These are phyloP conservation scores for Rhincodon typus DNA, from an alignment of 2,797 vertebrate species.

Conservation along the genomic window DNA sequence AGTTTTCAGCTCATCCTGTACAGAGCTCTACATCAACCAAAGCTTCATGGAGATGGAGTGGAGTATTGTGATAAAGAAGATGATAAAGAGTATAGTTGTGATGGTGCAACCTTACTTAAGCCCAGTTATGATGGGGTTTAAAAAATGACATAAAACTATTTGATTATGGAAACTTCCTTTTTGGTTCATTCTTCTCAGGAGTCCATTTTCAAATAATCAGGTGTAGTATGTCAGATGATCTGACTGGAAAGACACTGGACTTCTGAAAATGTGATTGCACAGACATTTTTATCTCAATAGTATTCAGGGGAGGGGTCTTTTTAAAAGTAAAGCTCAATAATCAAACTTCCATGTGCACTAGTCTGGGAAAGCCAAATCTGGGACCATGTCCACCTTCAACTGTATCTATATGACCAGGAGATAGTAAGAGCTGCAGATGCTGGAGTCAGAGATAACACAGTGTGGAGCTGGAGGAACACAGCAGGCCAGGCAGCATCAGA, in stretches of 20 bases:
- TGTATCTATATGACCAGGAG: background rate
- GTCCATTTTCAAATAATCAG: constrained; percentile 41
- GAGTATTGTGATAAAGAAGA: too few species aligned
- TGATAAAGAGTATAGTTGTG: too few species aligned
- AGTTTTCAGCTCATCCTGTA: too few species aligned
- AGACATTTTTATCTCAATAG: constrained; percentile 18
- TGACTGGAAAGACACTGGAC: constrained; percentile 23
- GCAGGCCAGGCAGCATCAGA: too few species aligned
- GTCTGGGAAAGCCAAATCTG: background rate
- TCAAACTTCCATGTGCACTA: constrained; percentile 7
- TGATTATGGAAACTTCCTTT: constrained; percentile 50
- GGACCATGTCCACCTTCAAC: background rate
- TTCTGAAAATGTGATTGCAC: constrained; percentile 26
- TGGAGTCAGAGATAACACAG: too few species aligned
- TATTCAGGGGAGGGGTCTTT: background rate
- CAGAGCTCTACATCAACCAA: too few species aligned
- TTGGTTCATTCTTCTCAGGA: constrained; percentile 54
- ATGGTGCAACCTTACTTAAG: too few species aligned
- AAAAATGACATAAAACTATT: constrained; percentile 72
- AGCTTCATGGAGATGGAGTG: too few species aligned
- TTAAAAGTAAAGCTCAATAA: background rate
- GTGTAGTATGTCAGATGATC: constrained; percentile 40
- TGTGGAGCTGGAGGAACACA: too few species aligned
- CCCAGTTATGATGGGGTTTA: constrained; percentile 39
- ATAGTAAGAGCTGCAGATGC: too few species aligned